Evolutionary conservation across 2,113 vertebrate species (phyloP).

Genomic region (Dolichallabes microphthalmus): DNA sequence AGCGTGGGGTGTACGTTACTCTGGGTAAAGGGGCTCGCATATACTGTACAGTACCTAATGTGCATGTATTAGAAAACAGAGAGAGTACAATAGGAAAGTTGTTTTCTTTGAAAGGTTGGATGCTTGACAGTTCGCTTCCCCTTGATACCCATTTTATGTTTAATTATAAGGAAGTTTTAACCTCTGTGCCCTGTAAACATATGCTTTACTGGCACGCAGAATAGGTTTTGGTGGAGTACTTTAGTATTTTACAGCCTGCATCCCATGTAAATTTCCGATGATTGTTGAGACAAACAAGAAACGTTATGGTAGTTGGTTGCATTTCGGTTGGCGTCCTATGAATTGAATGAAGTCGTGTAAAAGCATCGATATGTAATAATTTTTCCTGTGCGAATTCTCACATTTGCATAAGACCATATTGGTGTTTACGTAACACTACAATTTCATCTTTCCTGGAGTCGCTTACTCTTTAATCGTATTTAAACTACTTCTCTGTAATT

Average conservation of each 20-base stretch:
- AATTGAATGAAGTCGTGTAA: background rate
- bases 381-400: background rate
- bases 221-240: background rate
- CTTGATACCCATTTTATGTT: background rate
- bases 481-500: conserved; percentile 2
- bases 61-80: background rate
- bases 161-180: background rate
- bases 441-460: conserved; percentile 10
- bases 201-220: background rate
- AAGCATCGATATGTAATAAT: background rate
- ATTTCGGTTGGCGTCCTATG: background rate
- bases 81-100: background rate
- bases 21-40: background rate
- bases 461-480: conserved; percentile 21
- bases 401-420: background rate
- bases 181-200: background rate
- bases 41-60: background rate
- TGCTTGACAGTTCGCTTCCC: background rate
- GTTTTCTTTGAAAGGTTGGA: background rate
- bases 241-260: background rate
- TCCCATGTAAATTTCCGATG: background rate
- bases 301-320: background rate
- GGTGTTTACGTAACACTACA: background rate
- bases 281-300: background rate
- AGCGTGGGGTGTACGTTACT: background rate